Evolutionary conservation across 2,113 vertebrate genomes (phyloP).

Genomic region (Parus major): DNA sequence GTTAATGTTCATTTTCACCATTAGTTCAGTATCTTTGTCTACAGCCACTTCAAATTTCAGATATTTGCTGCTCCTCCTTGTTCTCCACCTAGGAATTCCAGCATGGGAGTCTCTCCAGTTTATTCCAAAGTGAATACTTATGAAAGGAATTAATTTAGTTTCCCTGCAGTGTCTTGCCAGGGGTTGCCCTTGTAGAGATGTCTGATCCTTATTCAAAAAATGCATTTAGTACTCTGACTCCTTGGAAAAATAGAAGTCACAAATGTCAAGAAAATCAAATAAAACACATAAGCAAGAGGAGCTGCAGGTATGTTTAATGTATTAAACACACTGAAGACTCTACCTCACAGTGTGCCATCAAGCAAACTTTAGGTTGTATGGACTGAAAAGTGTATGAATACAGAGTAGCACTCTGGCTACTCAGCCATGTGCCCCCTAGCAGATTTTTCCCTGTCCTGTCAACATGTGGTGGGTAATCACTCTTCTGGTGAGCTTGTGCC

Average conservation of each 20-base stretch:
- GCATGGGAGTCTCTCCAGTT: background rate
- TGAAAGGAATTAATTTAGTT: background rate
- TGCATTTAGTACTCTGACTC: background rate
- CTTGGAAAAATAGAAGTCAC: background rate
- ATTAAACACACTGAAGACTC: background rate
- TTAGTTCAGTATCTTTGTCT: background rate
- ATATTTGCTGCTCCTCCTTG: background rate
- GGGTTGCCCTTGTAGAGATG: background rate
- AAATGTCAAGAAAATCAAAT: background rate
- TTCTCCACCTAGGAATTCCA: background rate
- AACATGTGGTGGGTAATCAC: background rate
- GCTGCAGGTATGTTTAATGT: background rate
- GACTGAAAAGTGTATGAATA: background rate
- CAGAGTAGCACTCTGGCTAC: background rate
- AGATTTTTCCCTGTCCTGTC: background rate
- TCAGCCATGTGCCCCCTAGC: background rate
- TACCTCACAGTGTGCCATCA: background rate
- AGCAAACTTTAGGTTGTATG: background rate
- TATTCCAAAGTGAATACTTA: background rate
- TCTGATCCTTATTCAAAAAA: background rate
- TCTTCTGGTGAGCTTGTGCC: background rate
- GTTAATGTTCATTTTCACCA: background rate
- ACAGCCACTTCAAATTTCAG: background rate
- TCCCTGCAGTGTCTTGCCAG: background rate
- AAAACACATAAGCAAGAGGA: background rate